Percentiles rank a stretch among this genome's conserved stretches.
phyloP scores from a whole-genome alignment of 2,113 vertebrate species.

The Gulo gulo region DNA sequence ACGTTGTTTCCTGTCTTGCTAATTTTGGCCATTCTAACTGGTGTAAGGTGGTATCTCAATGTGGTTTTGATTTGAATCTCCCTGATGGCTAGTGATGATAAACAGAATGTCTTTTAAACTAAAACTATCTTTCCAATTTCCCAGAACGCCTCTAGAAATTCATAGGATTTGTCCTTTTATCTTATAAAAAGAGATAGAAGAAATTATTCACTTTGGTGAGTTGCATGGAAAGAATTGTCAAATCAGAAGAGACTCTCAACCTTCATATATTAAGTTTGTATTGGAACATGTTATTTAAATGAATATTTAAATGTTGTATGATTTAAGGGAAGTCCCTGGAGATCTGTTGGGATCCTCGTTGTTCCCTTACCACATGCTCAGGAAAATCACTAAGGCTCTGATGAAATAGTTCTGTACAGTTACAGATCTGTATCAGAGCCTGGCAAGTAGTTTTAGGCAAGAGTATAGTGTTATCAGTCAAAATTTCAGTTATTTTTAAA shows the following conservation, averaged over 20 bases:
- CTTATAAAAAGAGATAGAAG: not conserved
- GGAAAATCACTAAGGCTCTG: not conserved
- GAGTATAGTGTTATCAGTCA: not conserved
- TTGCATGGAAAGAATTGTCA: not conserved
- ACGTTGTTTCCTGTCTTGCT: too few species aligned
- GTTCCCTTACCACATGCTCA: not conserved
- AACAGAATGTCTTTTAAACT: not conserved
- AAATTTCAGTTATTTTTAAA: constrained; percentile 21
- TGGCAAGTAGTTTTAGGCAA: not conserved
- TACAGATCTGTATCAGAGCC: not conserved
- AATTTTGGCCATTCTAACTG: too few species aligned
- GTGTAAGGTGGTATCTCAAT: too few species aligned
- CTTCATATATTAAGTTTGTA: not conserved
- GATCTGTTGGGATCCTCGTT: not conserved
- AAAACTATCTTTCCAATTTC: not conserved
- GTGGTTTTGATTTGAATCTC: too few species aligned
- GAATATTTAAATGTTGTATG: not conserved
- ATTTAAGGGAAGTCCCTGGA: not conserved
- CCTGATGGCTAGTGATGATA: too few species aligned
- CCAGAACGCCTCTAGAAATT: not conserved
- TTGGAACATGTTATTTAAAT: not conserved
- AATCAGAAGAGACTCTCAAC: not conserved
- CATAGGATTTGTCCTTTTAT: not conserved
- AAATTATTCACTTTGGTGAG: not conserved
- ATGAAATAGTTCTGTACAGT: not conserved